A percentile compares a stretch with the other conserved stretches of the same genome.
These are phyloP conservation scores for Epirrita christyi DNA, from an alignment of 2,888 invertebrate genomes.

Conservation along the genomic window DNA sequence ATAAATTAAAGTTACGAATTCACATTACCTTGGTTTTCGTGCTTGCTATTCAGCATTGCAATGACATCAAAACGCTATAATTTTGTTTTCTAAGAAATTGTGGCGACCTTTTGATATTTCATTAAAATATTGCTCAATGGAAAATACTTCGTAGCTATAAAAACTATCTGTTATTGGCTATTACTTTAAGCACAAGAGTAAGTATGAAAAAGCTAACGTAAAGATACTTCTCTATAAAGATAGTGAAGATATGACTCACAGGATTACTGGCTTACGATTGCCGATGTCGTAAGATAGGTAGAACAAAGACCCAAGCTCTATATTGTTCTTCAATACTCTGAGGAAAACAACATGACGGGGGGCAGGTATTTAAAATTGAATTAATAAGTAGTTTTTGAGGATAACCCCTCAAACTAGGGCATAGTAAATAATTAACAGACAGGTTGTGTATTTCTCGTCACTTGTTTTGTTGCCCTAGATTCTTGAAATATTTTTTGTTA, in stretches of 20 bases:
- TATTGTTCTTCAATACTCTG: too few relatives aligned
- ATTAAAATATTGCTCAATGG: neutral
- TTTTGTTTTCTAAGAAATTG: neutral
- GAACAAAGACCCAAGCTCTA: too few relatives aligned
- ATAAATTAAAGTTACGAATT: neutral
- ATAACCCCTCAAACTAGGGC: constrained; percentile 37
- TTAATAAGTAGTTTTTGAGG: constrained; percentile 9
- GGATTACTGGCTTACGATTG: too few relatives aligned
- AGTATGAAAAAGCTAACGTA: too few relatives aligned
- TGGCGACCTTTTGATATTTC: neutral
- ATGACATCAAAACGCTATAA: neutral
- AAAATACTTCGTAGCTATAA: neutral
- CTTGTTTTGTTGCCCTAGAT: constrained; percentile 20
- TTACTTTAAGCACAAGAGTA: too few relatives aligned
- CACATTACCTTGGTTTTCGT: neutral
- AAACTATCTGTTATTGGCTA: too few relatives aligned
- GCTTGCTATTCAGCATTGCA: neutral
- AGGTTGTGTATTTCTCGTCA: constrained; percentile 35
- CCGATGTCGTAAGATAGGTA: too few relatives aligned
- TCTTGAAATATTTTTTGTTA: too few relatives aligned
- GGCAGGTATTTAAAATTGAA: neutral
- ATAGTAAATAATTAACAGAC: constrained; percentile 45
- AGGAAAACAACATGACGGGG: neutral
- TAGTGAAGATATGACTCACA: too few relatives aligned
- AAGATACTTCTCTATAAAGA: too few relatives aligned